A percentile compares a stretch with the other conserved stretches of the same genome.
Conservation (phyloP, 2,113 vertebrate species). For the Stercorarius parasiticus region DNA sequence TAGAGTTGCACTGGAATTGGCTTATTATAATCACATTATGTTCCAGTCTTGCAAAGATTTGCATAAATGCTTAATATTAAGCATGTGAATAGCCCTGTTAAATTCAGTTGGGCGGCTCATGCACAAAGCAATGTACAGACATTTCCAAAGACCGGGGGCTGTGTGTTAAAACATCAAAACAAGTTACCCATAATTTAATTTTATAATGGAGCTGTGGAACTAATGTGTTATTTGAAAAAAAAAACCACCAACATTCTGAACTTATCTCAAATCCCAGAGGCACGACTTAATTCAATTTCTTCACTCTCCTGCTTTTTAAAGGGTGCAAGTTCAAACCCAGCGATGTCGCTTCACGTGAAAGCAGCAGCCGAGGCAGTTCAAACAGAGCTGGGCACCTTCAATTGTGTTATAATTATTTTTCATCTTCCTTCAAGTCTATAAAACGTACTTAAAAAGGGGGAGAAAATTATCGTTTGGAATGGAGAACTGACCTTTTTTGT, state of each 20-base stretch:
- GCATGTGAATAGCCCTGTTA: neutral
- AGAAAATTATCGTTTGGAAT: neutral
- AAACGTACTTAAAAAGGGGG: neutral
- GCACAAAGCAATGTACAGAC: neutral
- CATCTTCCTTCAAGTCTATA: neutral
- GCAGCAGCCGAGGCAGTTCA: neutral
- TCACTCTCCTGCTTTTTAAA: constrained; percentile 31
- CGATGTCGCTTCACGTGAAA: neutral
- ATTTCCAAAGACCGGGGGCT: neutral
- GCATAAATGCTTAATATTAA: neutral
- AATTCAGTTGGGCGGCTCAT: neutral
- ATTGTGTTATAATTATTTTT: neutral
- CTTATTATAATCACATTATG: neutral
- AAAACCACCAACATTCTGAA: neutral
- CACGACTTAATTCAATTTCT: constrained; percentile 53
- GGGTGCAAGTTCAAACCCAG: constrained; percentile 22
- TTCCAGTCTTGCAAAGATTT: neutral
- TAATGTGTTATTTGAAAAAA: constrained; percentile 47
- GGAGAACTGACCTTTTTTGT: neutral
- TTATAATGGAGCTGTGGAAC: constrained; percentile 23
- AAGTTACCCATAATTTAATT: constrained; percentile 20
- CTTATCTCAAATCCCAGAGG: constrained; percentile 41
- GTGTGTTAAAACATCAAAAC: neutral
- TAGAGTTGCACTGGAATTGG: neutral
- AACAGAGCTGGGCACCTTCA: neutral